Evolutionary conservation across 2,888 invertebrate genomes (phyloP), one percentile per base, ranked within the genome.

Genomic region (Caenorhabditis sp.): DNA sequence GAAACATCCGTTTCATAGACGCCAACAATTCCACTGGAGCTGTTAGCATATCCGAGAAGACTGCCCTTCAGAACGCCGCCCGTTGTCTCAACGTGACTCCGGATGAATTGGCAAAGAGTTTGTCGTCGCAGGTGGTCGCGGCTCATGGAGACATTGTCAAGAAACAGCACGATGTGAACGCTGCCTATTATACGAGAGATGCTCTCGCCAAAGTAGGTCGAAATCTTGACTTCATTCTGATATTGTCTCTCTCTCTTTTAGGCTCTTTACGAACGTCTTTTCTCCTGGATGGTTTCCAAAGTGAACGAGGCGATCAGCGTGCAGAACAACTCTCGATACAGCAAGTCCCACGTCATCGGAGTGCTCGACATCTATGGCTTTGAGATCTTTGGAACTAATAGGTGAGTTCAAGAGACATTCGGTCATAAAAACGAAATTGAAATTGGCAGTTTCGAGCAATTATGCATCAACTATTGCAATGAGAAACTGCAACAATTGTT

Each of bases 381-480:
- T 90, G 98, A 99, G 91, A 96, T 98, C 83, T 96, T 99, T 90
- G 96, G 96, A 85, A 93, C 93, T 27, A 98, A 98, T 90, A 95
- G 95, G 91, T 45, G 5, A 45, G 30, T 35, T 22, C 2, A n/a
- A n/a, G 2, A n/a, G n/a, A 17, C 45, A 5, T 8, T 6, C 1
- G 30, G 30, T 17, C 20, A 46, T 32, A 20, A 15, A 2, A 58
- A 17, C 4, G 22, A 7, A 35, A 32, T 41, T 41, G 26, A 5
- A 17, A 11, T 62, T 76, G 89, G 55, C 85, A 91, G 91, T 80
- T 92, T 98, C 90, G 98, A 98, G 90, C 98, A 98, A 91, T 95
- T 98, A 91, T 98, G 97, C 90, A 98, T 98, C 89, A 98, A 98
- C 91, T 98, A 97, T 91, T 98, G 97, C 89, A 98, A 98, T 90